phyloP scores from a whole-genome alignment of 2,797 vertebrate species.

The Cynodonichthys magdalenae region DNA sequence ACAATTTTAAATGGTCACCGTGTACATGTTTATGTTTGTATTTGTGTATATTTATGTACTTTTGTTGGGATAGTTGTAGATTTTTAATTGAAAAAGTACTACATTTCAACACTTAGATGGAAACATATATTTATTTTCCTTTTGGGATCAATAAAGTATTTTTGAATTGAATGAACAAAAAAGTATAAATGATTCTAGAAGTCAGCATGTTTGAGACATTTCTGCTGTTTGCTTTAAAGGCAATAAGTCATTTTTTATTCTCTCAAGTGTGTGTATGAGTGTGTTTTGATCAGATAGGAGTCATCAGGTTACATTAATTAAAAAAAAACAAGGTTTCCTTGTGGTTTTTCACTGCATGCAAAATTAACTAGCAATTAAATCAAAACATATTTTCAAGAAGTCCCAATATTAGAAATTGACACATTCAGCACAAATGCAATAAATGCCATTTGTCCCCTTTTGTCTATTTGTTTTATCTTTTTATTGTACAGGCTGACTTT shows the following conservation, averaged over 20 bases:
- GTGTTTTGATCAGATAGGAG: too few species aligned
- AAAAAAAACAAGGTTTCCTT: conserved; percentile 42
- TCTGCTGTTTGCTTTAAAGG: neutral
- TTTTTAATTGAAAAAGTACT: conserved; percentile 1
- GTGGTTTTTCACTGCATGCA: too few species aligned
- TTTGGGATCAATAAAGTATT: too few species aligned
- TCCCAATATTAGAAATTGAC: too few species aligned
- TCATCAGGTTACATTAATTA: conserved; percentile 53
- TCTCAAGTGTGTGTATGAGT: too few species aligned
- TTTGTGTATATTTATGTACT: conserved; percentile 9
- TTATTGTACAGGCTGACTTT: conserved; percentile 77
- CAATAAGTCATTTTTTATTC: too few species aligned
- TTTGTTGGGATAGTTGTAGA: neutral
- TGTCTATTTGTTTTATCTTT: conserved; percentile 1
- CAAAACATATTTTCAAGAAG: neutral
- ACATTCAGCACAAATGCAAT: too few species aligned
- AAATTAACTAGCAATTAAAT: neutral
- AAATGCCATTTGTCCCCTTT: neutral
- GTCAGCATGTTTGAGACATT: conserved; percentile 7
- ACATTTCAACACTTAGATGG: neutral
- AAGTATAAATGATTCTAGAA: conserved; percentile 10
- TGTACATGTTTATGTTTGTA: neutral
- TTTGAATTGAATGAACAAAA: too few species aligned
- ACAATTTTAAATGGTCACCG: neutral
- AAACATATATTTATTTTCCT: too few species aligned